A percentile compares a stretch with the other conserved stretches of the same genome.
Evolutionary conservation across 2,888 invertebrate species (phyloP).

Genomic region (Cremastinae sp.): DNA sequence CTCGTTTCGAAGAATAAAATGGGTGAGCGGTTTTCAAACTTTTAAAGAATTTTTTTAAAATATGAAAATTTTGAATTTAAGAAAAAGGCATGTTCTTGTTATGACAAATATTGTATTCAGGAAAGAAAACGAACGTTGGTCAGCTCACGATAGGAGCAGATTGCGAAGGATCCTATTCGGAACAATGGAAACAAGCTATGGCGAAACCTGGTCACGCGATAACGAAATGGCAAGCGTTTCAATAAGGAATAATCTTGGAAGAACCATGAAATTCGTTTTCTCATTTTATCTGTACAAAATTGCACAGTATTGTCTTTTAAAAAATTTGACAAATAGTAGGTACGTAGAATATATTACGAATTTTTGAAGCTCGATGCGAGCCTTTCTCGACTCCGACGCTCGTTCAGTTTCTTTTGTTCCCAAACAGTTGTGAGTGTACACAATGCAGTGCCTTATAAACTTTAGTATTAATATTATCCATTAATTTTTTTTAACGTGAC

Average conservation of each 20-base stretch:
- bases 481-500: too few relatives aligned
- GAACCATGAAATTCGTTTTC: too few relatives aligned
- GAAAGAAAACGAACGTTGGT: conserved; percentile 86
- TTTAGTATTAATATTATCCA: too few relatives aligned
- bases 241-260: conserved; percentile 64
- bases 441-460: too few relatives aligned
- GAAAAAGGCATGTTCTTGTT: neutral
- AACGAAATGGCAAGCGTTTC: conserved; percentile 77
- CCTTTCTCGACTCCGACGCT: too few relatives aligned
- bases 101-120: conserved; percentile 67
- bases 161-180: conserved; percentile 81
- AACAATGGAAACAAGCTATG: conserved; percentile 84
- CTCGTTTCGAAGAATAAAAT: conserved; percentile 86
- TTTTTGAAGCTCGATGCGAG: too few relatives aligned
- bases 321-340: too few relatives aligned
- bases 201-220: conserved; percentile 77
- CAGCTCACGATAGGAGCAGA: conserved; percentile 85
- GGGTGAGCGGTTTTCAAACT: conserved; percentile 79
- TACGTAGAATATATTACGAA: too few relatives aligned
- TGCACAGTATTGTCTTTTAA: too few relatives aligned
- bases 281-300: too few relatives aligned
- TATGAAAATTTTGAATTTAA: neutral
- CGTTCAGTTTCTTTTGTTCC: too few relatives aligned
- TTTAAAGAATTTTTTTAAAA: neutral
- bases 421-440: too few relatives aligned